Evolutionary conservation across 2,113 vertebrate genomes (phyloP), one percentile per base, ranked within the genome.

Genomic region (Psophia crepitans): DNA sequence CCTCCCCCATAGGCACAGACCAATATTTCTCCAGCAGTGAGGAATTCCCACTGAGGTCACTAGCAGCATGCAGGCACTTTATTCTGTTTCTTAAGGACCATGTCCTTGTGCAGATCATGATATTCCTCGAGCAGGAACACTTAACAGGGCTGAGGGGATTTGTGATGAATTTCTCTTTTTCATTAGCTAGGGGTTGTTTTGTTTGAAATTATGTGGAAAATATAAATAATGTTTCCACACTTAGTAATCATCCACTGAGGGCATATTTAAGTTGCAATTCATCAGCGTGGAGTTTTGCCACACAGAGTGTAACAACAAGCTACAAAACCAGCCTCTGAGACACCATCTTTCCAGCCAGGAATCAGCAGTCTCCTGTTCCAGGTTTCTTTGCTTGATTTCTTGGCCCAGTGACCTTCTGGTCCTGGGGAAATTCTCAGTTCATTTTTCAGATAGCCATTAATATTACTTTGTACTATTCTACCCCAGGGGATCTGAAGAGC

Each of bases 211-310:
- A 69, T 83, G 89, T 91, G 49, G 49, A 94, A 93, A 95, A 89
- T 76, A 95, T 84, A 95, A 96, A 78, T 90, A 84, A 95, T 77
- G 70, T 91, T 95, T 95, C 81, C 81, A 84, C 74, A 73, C 65
- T 87, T 58, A 51, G 61, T 75, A 92, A 79, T 87, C 69, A 83
- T 78, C 61, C 95, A 89, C 69, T 61, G n/a, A 69, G 86, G 76
- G 70, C 53, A 77, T 54, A 90, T 93, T 95, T 87, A 90, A 87
- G 80, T 65, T 92, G 69, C 69, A 92, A 61, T 91, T 87, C 74
- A 73, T 92, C 80, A 73, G 44, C 11, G 6, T 58, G 58, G 73
- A 78, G 46, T 69, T 93, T 81, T 92, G 83, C 81, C 87, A 94
- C 61, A 89, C 41, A 48, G 54, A 84, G 41, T 0, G 2, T 35